Evolutionary conservation across 1,140 invertebrate species (phyloP).

Genomic region (Coptotermes formosanus): DNA sequence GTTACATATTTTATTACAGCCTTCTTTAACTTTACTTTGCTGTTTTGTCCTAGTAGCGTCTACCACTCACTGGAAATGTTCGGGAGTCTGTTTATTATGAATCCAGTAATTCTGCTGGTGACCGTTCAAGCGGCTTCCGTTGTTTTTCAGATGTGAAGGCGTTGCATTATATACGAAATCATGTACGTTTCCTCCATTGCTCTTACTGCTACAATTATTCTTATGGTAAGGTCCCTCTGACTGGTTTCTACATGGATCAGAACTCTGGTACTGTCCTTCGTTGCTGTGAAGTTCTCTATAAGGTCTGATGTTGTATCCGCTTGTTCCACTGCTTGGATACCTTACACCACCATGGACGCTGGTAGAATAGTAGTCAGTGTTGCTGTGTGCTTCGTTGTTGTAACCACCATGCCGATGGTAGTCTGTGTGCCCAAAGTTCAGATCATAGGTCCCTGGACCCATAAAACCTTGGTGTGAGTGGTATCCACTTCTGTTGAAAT

Average conservation of each 20-base stretch:
- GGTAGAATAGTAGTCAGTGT: not conserved
- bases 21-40: no score
- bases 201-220: not conserved
- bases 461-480: not conserved
- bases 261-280: not conserved
- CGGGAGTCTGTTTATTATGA: not conserved
- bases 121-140: not conserved
- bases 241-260: not conserved
- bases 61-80: no score
- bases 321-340: not conserved
- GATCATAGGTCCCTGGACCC: not conserved
- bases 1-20: no score
- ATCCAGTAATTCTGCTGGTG: not conserved
- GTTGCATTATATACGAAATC: not conserved
- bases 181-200: not conserved
- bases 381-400: not conserved
- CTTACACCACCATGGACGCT: not conserved
- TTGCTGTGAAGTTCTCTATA: not conserved
- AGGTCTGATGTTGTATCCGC: not conserved
- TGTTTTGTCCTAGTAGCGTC: no score
- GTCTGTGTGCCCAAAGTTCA: not conserved
- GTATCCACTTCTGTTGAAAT: not conserved
- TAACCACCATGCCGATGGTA: not conserved
- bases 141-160: not conserved
- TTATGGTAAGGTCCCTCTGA: not conserved